Conservation (phyloP, 1,140 invertebrate genomes). For the Theocolax elegans region DNA sequence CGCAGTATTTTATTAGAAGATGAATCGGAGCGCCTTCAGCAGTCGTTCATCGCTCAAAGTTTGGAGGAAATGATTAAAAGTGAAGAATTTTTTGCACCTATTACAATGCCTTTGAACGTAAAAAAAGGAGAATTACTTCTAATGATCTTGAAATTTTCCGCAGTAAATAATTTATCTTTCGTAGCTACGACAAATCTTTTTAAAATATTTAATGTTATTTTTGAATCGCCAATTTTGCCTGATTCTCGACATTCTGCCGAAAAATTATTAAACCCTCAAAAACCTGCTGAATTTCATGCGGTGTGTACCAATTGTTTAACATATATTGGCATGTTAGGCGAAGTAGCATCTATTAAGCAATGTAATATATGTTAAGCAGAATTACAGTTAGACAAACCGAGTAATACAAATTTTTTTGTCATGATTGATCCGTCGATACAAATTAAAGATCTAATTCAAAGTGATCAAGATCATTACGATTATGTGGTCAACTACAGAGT, state of each 20-base stretch:
- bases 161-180: neutral
- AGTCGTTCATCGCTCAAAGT: too few relatives aligned
- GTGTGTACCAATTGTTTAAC: constrained; percentile 10
- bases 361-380: neutral
- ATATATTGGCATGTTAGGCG: neutral
- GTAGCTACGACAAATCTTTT: neutral
- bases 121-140: constrained; percentile 13
- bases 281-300: neutral
- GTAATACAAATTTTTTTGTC: constrained; percentile 19
- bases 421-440: constrained; percentile 14
- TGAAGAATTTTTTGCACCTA: neutral
- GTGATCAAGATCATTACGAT: neutral
- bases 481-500: neutral
- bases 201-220: constrained; percentile 20
- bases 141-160: constrained; percentile 2
- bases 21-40: too few relatives aligned
- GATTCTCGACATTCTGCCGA: constrained; percentile 1
- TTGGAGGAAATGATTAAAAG: neutral
- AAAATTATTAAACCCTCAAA: neutral
- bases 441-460: constrained; percentile 5
- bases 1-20: too few relatives aligned
- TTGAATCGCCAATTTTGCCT: constrained; percentile 8
- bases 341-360: neutral
- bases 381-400: neutral
- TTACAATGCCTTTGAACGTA: neutral